Evolutionary conservation across 2,888 invertebrate genomes (phyloP), one percentile per base, ranked within the genome.

Genomic region (Eilema griseolum): DNA sequence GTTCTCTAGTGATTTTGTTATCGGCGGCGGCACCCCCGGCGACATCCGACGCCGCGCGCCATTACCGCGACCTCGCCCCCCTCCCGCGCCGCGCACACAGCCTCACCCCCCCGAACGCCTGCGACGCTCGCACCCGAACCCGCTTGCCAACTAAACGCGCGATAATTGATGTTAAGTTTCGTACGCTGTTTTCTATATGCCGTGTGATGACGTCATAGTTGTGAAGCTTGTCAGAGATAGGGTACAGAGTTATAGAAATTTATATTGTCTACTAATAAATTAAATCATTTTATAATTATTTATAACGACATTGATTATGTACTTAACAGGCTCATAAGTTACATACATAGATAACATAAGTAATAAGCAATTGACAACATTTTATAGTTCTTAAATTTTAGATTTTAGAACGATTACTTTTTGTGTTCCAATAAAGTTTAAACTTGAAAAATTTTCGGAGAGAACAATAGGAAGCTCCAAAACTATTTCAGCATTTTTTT

Each of bases 1-100:
- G 90, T 91, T 92, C 92, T 92, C 93, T 91, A 93, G 94, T 93
- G 94, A 94, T 94, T 94, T 94, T 93, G 94, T 94, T 95, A 95
- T 95, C 94, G 92, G 93, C 91, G 85, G 85, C 86, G 87, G 89
- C 91, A 91, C 90, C 92, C 93, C 92, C 92, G 92, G 93, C 94
- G 95, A 92, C 94, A 92, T 92, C 91, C 93, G 91, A 92, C 94
- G 93, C 92, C 92, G 91, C 92, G 91, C 91, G 90, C 92, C 92
- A 92, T 90, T 92, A 92, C 92, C 91, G 85, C 85, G 73, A 68
- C 85, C 88, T 87, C 88, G 85, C 76, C 83, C 78, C 57, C 79
- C 76, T 81, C 72, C 76, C 76, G 81, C 81, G 79, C 16, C 70
- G 56, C 63, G 61, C 68, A 68, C 65, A 59, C 59, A 23, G 10